Evolutionary conservation across 2,888 invertebrate species (phyloP).

Genomic region (Thereva nobilitata): DNA sequence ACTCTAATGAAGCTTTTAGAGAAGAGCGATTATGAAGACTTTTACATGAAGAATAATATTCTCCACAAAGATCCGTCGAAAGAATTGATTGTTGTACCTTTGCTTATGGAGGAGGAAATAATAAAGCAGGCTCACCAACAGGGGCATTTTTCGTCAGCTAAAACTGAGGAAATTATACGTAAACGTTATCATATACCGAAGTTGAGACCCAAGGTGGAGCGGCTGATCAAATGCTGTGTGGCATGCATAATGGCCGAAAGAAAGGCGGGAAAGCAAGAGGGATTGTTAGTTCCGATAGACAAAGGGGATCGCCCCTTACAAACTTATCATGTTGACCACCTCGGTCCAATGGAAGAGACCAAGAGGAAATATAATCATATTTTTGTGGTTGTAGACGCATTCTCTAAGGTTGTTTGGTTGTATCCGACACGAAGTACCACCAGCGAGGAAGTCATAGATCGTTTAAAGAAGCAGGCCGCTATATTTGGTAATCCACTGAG

Average conservation of each 20-base stretch:
- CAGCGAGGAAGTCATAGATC: constrained; percentile 2
- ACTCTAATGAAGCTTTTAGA: constrained; percentile 10
- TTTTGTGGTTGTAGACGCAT: neutral
- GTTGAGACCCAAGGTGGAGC: neutral
- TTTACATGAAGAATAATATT: neutral
- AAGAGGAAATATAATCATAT: constrained; percentile 16
- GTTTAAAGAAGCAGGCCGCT: constrained; percentile 7
- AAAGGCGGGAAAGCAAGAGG: constrained; percentile 27
- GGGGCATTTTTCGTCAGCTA: constrained; percentile 28
- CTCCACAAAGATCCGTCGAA: neutral
- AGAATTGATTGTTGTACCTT: constrained; percentile 26
- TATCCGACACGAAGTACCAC: neutral
- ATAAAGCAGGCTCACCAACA: constrained; percentile 15
- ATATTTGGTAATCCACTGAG: constrained; percentile 43
- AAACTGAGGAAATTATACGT: constrained; percentile 8
- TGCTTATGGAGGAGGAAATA: constrained; percentile 26
- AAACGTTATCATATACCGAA: constrained; percentile 11
- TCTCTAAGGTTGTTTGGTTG: neutral
- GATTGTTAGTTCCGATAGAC: constrained; percentile 22
- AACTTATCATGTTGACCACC: constrained; percentile 26
- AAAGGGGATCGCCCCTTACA: constrained; percentile 21
- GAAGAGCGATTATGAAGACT: constrained; percentile 15
- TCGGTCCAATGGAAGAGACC: constrained; percentile 19
- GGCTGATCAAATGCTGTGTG: neutral
- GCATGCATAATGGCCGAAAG: constrained; percentile 2